Evolutionary conservation across 2,797 vertebrate species (phyloP).

Genomic region (Periophthalmus magnuspinnatus): DNA sequence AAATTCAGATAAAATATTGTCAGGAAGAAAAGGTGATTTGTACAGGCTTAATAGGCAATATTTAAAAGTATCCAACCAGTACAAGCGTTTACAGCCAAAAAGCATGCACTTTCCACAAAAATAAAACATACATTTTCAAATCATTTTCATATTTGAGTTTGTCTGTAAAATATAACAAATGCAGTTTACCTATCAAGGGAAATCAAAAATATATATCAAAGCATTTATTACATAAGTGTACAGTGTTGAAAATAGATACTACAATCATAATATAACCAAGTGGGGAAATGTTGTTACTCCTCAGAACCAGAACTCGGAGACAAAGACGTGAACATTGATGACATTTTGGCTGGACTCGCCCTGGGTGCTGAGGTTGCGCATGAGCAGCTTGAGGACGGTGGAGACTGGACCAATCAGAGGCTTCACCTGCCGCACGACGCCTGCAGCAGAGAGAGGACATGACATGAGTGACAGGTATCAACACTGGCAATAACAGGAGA

Average conservation of each 20-base stretch:
- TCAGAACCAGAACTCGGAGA: slow-evolving; percentile 97
- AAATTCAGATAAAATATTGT: slow-evolving; percentile 54
- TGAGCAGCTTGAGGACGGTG: slow-evolving; percentile 88
- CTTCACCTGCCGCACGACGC: slow-evolving; percentile 91
- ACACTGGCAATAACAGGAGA: slow-evolving; percentile 2
- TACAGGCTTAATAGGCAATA: slow-evolving; percentile 37
- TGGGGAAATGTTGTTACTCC: slow-evolving; percentile 4
- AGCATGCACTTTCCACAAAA: slow-evolving; percentile 63
- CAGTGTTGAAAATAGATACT: slow-evolving; percentile 42
- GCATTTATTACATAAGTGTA: slow-evolving; percentile 36
- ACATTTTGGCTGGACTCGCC: slow-evolving; percentile 89
- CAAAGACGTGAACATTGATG: slow-evolving; percentile 90
- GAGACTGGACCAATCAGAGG: slow-evolving; percentile 86
- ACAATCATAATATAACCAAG: slow-evolving; percentile 8
- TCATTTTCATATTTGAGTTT: slow-evolving; percentile 44
- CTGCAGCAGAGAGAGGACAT: slow-evolving; percentile 64
- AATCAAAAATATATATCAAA: slow-evolving; percentile 31
- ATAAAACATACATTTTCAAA: slow-evolving; percentile 19
- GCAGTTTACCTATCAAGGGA: slow-evolving; percentile 42
- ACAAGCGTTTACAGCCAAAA: slow-evolving; percentile 42
- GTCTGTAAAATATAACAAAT: slow-evolving; percentile 43
- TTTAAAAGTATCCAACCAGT: slow-evolving; percentile 35
- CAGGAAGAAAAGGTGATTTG: slow-evolving; percentile 55
- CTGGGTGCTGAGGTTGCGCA: slow-evolving; percentile 87
- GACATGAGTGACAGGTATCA: slow-evolving; percentile 1